Evolutionary conservation across 35 echinoderm and acorn worm species (phyloP).

Genomic region (Apostichopus parvimensis): DNA sequence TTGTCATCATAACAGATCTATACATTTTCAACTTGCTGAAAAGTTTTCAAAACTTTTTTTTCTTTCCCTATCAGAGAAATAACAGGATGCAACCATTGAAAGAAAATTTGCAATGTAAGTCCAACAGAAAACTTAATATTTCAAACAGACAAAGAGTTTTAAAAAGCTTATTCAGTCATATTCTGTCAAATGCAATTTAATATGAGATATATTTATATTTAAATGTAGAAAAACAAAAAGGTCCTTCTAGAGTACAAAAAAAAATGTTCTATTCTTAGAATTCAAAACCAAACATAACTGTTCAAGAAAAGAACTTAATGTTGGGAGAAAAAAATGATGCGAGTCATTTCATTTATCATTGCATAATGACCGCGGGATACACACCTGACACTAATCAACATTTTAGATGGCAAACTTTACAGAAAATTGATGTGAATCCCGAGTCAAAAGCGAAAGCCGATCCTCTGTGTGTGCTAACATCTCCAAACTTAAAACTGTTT

Average conservation of each 20-base stretch:
- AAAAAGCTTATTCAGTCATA: not conserved
- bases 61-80: too few relatives aligned
- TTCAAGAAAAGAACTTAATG: not conserved
- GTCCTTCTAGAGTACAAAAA: not conserved
- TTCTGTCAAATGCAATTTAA: constrained; percentile 1
- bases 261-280: not conserved
- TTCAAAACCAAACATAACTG: not conserved
- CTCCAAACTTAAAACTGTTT: not conserved
- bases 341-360: not conserved
- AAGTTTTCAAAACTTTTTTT: not conserved
- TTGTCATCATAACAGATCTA: too few relatives aligned
- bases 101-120: not conserved
- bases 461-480: not conserved
- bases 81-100: not conserved
- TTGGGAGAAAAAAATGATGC: not conserved
- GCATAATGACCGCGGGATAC: not conserved
- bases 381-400: not conserved
- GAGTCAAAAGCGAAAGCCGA: not conserved
- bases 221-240: not conserved
- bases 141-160: not conserved
- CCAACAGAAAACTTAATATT: not conserved
- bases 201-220: not conserved
- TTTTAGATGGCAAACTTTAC: not conserved
- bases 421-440: not conserved
- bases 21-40: not conserved